These are phyloP conservation scores for Styela plicata DNA, from an alignment of 23 tunicate genomes.

Conservation along the genomic window DNA sequence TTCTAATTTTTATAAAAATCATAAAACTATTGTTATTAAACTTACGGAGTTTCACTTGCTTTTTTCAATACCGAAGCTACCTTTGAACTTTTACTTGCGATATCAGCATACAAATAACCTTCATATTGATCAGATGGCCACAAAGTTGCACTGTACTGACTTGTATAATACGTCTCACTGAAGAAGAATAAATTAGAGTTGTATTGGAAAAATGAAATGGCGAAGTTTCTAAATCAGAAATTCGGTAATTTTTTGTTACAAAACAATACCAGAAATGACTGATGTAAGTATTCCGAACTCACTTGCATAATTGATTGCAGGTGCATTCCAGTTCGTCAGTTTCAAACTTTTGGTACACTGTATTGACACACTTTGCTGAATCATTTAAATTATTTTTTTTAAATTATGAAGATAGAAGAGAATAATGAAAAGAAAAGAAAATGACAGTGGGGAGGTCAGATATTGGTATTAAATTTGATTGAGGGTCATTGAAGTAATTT, in stretches of 20 bases:
- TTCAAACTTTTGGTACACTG: background rate
- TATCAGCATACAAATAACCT: background rate
- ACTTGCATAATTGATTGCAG: constrained; percentile 12
- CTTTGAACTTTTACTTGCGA: background rate
- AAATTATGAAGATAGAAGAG: too few relatives aligned
- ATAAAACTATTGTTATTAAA: too few relatives aligned
- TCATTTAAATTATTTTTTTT: too few relatives aligned
- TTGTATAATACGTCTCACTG: background rate
- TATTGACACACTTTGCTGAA: constrained; percentile 5
- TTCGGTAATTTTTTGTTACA: background rate
- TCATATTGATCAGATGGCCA: constrained; percentile 19
- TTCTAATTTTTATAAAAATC: too few relatives aligned
- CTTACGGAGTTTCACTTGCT: background rate
- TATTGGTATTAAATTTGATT: too few relatives aligned
- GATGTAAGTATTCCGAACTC: background rate
- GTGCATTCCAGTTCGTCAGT: background rate
- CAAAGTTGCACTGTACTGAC: background rate
- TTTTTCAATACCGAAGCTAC: background rate
- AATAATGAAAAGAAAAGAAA: too few relatives aligned
- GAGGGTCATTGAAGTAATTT: too few relatives aligned
- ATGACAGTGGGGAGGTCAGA: too few relatives aligned
- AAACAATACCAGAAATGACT: background rate
- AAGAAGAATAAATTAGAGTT: too few relatives aligned
- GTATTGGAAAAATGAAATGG: background rate
- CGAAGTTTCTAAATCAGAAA: background rate